These are phyloP conservation scores for Cataglyphis livida DNA, from an alignment of 2,888 invertebrate species.

Conservation along the genomic window DNA sequence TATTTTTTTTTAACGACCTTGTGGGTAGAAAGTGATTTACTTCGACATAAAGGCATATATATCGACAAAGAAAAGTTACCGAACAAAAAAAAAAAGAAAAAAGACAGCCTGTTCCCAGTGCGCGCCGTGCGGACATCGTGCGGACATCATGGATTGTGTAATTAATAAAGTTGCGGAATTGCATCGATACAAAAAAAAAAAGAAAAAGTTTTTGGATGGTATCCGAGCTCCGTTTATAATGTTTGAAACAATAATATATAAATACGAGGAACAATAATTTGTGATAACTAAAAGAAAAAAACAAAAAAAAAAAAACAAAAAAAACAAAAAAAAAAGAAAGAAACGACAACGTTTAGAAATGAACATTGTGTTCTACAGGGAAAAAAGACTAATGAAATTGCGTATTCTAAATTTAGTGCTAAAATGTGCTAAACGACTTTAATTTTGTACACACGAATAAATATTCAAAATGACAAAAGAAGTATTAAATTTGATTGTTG, in stretches of 20 bases:
- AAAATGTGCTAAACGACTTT: constrained; percentile 83
- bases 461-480: constrained; percentile 78
- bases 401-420: constrained; percentile 84
- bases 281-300: constrained; percentile 81
- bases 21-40: constrained; percentile 78
- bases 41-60: constrained; percentile 72
- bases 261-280: constrained; percentile 85
- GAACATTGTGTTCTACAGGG: constrained; percentile 84
- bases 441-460: constrained; percentile 83
- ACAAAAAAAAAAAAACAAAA: constrained; percentile 69
- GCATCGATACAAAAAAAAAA: constrained; percentile 70
- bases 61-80: constrained; percentile 71
- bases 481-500: constrained; percentile 82
- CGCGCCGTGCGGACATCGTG: constrained; percentile 63
- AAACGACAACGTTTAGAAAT: constrained; percentile 81
- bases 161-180: constrained; percentile 73
- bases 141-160: constrained; percentile 75
- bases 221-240: constrained; percentile 76
- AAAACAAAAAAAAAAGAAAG: constrained; percentile 63
- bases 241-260: constrained; percentile 76
- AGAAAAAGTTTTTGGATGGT: constrained; percentile 69
- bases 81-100: constrained; percentile 47
- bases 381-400: constrained; percentile 80
- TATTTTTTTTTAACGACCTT: constrained; percentile 78
- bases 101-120: constrained; percentile 76